Conservation (phyloP, 2,113 vertebrate species). For the Ranitomeya variabilis region DNA sequence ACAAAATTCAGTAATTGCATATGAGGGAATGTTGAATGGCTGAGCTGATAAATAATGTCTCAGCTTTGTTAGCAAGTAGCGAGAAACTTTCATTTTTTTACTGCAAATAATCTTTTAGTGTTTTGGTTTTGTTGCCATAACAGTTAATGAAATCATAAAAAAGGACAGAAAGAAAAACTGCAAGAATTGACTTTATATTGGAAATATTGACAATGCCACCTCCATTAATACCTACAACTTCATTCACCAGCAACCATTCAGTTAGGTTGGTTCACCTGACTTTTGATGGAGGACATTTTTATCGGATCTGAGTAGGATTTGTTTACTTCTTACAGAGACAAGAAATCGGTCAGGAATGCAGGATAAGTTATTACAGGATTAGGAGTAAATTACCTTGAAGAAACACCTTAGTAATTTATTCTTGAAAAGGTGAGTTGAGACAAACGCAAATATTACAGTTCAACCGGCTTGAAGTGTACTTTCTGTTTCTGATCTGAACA, state of each 20-base stretch:
- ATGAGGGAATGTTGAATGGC: slow-evolving; percentile 13
- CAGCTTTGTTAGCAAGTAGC: neutral
- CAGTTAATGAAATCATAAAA: neutral
- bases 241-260: neutral
- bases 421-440: neutral
- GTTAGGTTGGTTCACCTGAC: neutral
- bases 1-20: slow-evolving; percentile 32
- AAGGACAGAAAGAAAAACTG: neutral
- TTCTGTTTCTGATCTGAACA: neutral
- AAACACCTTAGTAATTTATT: neutral
- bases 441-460: neutral
- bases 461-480: neutral
- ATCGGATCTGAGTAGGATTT: neutral
- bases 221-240: neutral
- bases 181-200: neutral
- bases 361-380: neutral
- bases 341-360: neutral
- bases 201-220: neutral
- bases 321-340: neutral
- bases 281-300: neutral
- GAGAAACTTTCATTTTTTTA: slow-evolving; percentile 17
- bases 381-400: neutral
- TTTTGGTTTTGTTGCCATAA: neutral
- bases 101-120: neutral
- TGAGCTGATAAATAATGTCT: slow-evolving; percentile 5